Evolutionary conservation across 2,113 vertebrate genomes (phyloP).

Genomic region (Nannobrachium achirus): DNA sequence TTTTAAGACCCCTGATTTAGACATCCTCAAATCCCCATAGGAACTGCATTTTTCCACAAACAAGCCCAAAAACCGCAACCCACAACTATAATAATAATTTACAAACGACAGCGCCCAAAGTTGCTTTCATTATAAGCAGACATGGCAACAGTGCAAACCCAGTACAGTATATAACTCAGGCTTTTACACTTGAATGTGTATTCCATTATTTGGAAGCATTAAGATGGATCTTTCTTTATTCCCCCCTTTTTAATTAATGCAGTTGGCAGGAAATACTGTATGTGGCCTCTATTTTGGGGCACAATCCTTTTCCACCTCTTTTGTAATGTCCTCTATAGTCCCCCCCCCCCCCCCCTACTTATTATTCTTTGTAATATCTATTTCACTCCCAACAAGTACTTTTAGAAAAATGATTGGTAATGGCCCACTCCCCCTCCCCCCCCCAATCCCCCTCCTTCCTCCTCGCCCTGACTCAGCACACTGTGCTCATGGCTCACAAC

Average conservation of each 20-base stretch:
- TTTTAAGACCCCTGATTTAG: too few relatives aligned
- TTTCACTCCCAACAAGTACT: slow-evolving; percentile 30
- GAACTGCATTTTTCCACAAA: too few relatives aligned
- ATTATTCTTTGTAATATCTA: slow-evolving; percentile 44
- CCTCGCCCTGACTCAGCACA: slow-evolving; percentile 48
- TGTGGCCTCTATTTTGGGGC: slow-evolving; percentile 21
- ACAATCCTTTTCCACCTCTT: not conserved
- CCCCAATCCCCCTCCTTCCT: not conserved
- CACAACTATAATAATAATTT: too few relatives aligned
- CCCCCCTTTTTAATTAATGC: slow-evolving; percentile 13
- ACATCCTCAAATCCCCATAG: too few relatives aligned
- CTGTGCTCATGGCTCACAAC: slow-evolving; percentile 39
- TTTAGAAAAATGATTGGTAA: slow-evolving; percentile 19
- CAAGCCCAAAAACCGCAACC: too few relatives aligned
- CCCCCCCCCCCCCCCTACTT: not conserved
- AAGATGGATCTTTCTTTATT: not conserved
- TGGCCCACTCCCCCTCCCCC: slow-evolving; percentile 38
- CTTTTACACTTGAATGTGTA: not conserved
- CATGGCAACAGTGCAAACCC: too few relatives aligned
- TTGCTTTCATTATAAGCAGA: too few relatives aligned
- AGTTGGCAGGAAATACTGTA: slow-evolving; percentile 14
- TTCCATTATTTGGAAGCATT: slow-evolving; percentile 9
- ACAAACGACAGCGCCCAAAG: too few relatives aligned
- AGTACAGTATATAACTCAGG: not conserved
- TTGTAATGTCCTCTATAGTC: not conserved